Evolutionary conservation across 2,113 vertebrate genomes (phyloP), one percentile per base, ranked within the genome.

Genomic region (Scophthalmus maximus): DNA sequence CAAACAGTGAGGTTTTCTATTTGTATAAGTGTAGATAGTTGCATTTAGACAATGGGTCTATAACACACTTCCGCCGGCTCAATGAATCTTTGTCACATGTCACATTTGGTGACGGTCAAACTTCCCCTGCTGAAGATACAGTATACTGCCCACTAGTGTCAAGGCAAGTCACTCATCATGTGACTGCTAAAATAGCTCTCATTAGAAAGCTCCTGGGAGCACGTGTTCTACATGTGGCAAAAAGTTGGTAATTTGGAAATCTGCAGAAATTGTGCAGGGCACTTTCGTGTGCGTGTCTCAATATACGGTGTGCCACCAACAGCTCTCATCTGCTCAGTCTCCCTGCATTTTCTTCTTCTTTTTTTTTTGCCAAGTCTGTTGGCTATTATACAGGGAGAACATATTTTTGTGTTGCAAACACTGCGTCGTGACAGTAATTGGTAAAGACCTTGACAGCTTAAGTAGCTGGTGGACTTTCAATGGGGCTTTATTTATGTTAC

Each of bases 361-460:
- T n/a, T n/a, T n/a, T 68, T n/a, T 50, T 29, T 77, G 78, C 76
- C n/a, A 32, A 75, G 66, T 83, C 89, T 85, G 88, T 86, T 89
- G 88, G 68, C 75, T 65, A 90, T 92, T 92, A 90, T 26, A 56
- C 60, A 49, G 30, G 50, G 73, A 76, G 82, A 90, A 85, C 85
- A 88, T 85, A 85, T 83, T 86, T 90, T 82, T 87, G 78, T 81
- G 75, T 88, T 91, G 85, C 87, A 65, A 78, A 82, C 73, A 60
- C 85, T 22, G 79, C 59, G 53, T 88, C 49, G 84, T 90, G 87
- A 93, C 91, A 87, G 92, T 94, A 94, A 94, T 94, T 93, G 93
- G 90, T 93, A 91, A 92, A 92, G 93, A 93, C 85, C 92, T 86
- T 94, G 93, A 94, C 93, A 94, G 93, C 90, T 93, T 93, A 92